Evolutionary conservation across 2,888 invertebrate genomes (phyloP), one percentile per base, ranked within the genome.

Genomic region (Teleiodes luculella): DNA sequence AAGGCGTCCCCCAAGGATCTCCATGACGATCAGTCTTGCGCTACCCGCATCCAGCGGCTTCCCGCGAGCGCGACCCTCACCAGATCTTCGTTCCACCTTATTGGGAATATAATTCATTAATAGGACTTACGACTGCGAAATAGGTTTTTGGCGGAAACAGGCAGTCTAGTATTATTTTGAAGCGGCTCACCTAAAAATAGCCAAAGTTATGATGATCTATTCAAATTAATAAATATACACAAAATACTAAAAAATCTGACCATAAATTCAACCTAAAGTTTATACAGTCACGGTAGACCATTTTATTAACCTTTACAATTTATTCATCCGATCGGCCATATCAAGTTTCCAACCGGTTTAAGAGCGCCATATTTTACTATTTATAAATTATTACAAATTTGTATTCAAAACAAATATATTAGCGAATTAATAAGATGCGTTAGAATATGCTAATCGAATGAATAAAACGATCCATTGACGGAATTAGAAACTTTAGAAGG

Each of bases 241-340:
- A 24, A 24, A 24, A 24, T 6, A 3, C 24, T 24, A 4, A 20
- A 20, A 6, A n/a, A n/a, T n/a, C n/a, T n/a, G n/a, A n/a, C n/a
- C n/a, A n/a, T 20, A 10, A 3, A 46, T 13, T 46, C 46, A 4
- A 30, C 24, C 37, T 14, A 14, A 45, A 14, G 14, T 52, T 45
- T 36, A 35, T 16, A 52, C 33, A 24, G 52, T 24, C 53, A 46
- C 35, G 52, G 20, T 45, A 52, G 36, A 37, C 30, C 14, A 48
- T 53, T 41, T 37, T 49, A 36, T 35, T 49, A 13, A 24, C n/a
- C 49, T 36, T 48, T 48, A 33, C 33, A 50, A 16, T 41, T 35
- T 41, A 54, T 54, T 48, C 55, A 41, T 52, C 55, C 52, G 55
- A 30, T 41, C 37, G 13, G n/a, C 35, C n/a, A 16, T 31, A n/a